A percentile compares a stretch with the other conserved stretches of the same genome.
These are phyloP conservation scores for Scytalopus superciliaris DNA, from an alignment of 2,113 vertebrate species.

Conservation along the genomic window DNA sequence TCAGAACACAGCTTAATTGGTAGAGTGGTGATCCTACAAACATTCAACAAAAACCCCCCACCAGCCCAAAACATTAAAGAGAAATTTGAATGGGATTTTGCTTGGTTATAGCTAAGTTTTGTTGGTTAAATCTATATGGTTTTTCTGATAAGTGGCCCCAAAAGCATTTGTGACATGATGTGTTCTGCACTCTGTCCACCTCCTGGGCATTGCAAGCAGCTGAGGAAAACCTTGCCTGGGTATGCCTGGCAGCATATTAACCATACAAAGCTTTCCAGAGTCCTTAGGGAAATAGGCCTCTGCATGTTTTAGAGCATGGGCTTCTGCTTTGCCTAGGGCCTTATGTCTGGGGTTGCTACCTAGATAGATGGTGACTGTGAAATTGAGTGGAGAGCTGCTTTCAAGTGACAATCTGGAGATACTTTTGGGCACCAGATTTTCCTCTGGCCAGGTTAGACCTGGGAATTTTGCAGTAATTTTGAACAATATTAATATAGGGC, in stretches of 20 bases:
- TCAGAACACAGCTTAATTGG: background rate
- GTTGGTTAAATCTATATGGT: background rate
- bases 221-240: conserved; percentile 29
- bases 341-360: background rate
- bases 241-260: conserved; percentile 37
- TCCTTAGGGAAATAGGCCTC: conserved; percentile 19
- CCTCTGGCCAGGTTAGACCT: background rate
- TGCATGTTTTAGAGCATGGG: conserved; percentile 22
- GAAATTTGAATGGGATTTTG: background rate
- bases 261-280: conserved; percentile 5
- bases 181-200: conserved; percentile 26
- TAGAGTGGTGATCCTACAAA: background rate
- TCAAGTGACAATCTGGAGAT: background rate
- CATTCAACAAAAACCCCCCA: background rate
- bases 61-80: background rate
- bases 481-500: background rate
- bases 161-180: conserved; percentile 12
- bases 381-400: background rate
- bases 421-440: background rate
- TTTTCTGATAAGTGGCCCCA: background rate
- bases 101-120: background rate
- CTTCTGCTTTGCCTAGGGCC: conserved; percentile 59
- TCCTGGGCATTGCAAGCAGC: conserved; percentile 39
- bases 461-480: background rate
- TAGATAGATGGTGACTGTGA: background rate